phyloP scores from a whole-genome alignment of 2,797 vertebrate species.

The Hirundo rustica region DNA sequence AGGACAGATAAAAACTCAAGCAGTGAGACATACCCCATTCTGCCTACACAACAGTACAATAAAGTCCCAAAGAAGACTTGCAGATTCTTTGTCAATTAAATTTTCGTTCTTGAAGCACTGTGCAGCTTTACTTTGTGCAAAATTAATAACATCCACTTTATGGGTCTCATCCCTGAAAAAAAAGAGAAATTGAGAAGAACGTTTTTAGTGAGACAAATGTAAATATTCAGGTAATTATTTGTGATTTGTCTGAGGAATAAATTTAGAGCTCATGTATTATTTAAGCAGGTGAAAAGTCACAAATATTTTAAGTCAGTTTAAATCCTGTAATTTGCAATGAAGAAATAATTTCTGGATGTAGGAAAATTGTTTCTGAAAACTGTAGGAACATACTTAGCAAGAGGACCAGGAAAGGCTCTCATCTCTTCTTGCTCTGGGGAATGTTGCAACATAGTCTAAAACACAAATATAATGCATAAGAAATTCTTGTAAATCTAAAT shows the following conservation, averaged over 20 bases:
- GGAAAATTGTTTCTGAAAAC: background rate
- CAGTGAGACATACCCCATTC: conserved; percentile 86
- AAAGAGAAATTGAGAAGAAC: background rate
- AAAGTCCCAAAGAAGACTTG: conserved; percentile 93
- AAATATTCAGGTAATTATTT: background rate
- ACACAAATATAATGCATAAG: background rate
- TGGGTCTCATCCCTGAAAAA: conserved; percentile 92
- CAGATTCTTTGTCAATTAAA: conserved; percentile 92
- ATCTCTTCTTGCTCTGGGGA: conserved; percentile 88
- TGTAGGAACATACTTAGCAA: conserved; percentile 85
- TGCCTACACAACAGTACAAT: conserved; percentile 93
- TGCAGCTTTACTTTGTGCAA: conserved; percentile 91
- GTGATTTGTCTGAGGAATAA: background rate
- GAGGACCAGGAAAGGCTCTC: conserved; percentile 90
- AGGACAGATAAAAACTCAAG: background rate
- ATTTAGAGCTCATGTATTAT: background rate
- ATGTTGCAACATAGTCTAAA: conserved; percentile 89
- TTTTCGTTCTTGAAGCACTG: conserved; percentile 86
- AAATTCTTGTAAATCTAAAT: background rate
- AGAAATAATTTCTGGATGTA: background rate
- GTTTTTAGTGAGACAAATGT: background rate
- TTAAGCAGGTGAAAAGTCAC: background rate
- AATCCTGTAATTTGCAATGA: background rate
- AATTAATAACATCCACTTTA: conserved; percentile 98
- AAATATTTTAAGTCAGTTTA: background rate